Base-by-base conservation (phyloP, 2,113 vertebrate species). In the Felis catus region DNA sequence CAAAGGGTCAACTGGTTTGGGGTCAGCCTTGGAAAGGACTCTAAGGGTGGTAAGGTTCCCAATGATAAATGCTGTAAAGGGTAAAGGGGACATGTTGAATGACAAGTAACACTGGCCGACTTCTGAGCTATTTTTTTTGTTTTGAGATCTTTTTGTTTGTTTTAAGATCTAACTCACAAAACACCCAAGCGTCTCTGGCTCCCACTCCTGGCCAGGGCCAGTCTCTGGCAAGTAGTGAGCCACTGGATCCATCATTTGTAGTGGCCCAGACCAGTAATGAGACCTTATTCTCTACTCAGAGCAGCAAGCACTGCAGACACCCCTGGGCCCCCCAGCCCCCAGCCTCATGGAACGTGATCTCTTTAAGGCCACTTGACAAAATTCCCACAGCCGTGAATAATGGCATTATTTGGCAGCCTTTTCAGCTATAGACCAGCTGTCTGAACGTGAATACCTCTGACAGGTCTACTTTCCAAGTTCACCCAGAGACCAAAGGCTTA, bases 391-490 rank as follows among this genome's bases (percentile, higher is more conserved):
- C 88, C 82, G 63, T 97, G 95, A 97, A 79, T 89, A 85, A 97
- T 29, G 91, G 98, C 95, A 36, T 23, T 48, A 93, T 68, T 93
- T 98, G 98, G 89, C 91, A 91, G 18, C 18, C 84, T 87, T 97
- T 97, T n/a, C 9, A 1, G 88, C 68, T 91, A 8, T 12, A 97
- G n/a, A 68, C 83, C 96, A 85, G 92, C 93, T 93, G 93, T 97
- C 73, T 91, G 80, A 98, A 96, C 13, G 3, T 82, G 97, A 98
- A 95, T 12, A 97, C 92, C 89, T 97, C 80, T 98, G 96, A 98
- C 83, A 97, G 83, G 65, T 88, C 97, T 97, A 65, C 81, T 96
- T 96, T 96, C 92, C 89, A 74, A 98, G 95, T 97, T 98, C 95
- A 97, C 91, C 87, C 53, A 70, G 33, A 93, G 95, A 98, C 95